These are phyloP conservation scores for Thalassaphorura encarpata DNA, from an alignment of 1,140 invertebrate genomes.

Conservation along the genomic window DNA sequence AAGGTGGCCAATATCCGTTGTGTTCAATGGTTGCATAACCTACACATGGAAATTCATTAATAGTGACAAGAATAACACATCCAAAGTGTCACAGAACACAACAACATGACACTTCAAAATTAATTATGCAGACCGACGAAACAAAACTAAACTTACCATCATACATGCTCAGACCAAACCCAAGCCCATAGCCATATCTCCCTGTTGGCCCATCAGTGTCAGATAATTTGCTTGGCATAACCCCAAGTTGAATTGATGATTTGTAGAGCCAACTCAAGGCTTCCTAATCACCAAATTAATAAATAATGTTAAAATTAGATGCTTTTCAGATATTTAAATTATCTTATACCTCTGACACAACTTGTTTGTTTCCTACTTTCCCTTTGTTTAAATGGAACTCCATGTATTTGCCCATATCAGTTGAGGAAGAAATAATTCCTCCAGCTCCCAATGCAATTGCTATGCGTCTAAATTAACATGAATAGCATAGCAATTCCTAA, in stretches of 20 bases:
- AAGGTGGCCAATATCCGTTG: neutral
- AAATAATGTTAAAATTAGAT: neutral
- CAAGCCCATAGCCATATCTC: neutral
- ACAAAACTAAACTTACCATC: neutral
- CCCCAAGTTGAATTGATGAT: neutral
- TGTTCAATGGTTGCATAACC: neutral
- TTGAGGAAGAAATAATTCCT: neutral
- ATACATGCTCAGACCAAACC: neutral
- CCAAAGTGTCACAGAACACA: too few relatives aligned
- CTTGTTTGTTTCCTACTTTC: neutral
- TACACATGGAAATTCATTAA: constrained; percentile 3
- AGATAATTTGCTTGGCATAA: neutral
- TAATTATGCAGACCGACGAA: too few relatives aligned
- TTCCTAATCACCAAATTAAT: neutral
- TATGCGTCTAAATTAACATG: neutral
- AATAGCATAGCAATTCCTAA: neutral
- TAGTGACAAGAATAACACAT: neutral
- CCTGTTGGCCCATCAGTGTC: neutral
- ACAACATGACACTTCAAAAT: too few relatives aligned
- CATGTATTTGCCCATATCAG: constrained; percentile 12
- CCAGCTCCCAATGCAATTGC: neutral
- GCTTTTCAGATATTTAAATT: neutral
- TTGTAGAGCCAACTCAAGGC: neutral
- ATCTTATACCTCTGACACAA: neutral
- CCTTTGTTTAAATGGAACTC: constrained; percentile 9